phyloP scores from a whole-genome alignment of 2,888 invertebrate genomes.

The Trimorus sp. region DNA sequence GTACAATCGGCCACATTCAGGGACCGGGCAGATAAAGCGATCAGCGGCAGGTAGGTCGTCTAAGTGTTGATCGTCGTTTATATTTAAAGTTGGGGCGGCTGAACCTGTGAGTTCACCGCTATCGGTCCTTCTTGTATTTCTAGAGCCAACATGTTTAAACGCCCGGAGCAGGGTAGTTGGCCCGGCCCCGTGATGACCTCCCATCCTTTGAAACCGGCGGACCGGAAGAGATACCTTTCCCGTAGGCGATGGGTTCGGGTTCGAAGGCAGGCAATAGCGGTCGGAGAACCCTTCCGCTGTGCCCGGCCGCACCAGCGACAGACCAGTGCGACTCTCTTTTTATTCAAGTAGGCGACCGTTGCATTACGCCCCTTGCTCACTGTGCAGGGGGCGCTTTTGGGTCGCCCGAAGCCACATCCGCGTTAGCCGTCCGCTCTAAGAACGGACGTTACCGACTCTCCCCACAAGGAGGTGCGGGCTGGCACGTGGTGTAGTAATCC shows the following conservation, averaged over 20 bases:
- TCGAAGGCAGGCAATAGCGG: neutral
- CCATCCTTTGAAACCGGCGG: no score
- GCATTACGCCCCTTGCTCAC: neutral
- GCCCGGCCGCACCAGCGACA: neutral
- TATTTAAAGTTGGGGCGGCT: neutral
- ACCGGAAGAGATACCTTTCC: neutral
- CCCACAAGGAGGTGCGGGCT: conserved; percentile 19
- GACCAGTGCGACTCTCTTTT: neutral
- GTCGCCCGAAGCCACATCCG: neutral
- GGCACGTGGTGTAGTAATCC: neutral
- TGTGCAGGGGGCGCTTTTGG: neutral
- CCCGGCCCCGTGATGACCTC: no score
- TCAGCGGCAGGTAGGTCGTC: neutral
- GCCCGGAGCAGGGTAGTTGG: no score
- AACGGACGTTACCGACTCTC: conserved; percentile 18
- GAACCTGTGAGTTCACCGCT: neutral
- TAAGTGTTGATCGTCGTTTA: neutral
- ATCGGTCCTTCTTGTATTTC: no score
- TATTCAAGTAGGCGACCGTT: neutral
- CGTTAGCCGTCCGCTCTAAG: neutral
- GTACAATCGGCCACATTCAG: neutral
- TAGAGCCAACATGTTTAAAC: no score
- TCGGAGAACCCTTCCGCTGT: neutral
- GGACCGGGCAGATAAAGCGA: neutral
- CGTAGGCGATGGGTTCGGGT: conserved; percentile 3